These are phyloP conservation scores for Arctocebus calabarensis DNA, from an alignment of 2,797 vertebrate species.

Conservation along the genomic window DNA sequence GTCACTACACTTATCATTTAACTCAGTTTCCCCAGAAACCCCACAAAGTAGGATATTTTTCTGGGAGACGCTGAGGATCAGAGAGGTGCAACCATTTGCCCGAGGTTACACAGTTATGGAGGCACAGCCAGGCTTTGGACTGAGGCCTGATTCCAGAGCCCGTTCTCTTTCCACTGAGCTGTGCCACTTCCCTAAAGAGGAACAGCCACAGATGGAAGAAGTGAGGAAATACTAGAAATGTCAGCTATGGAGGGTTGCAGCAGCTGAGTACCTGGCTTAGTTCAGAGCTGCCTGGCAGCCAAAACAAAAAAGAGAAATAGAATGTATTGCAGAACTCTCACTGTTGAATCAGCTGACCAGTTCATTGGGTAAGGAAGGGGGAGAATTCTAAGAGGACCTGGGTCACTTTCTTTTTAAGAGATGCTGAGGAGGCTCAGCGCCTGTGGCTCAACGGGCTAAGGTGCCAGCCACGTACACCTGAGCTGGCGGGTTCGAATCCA, in stretches of 20 bases:
- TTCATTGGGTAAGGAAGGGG: background rate
- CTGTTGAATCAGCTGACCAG: background rate
- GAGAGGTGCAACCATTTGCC: background rate
- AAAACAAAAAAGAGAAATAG: conserved; percentile 26
- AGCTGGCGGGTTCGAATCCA: too few relatives aligned
- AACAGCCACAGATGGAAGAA: background rate
- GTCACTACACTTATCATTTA: background rate
- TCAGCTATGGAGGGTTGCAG: background rate
- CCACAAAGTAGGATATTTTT: background rate
- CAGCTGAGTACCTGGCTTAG: background rate
- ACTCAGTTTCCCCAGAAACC: background rate
- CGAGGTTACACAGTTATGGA: background rate
- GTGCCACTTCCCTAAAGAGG: background rate
- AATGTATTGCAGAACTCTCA: background rate
- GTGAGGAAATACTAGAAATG: background rate
- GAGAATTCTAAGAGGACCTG: background rate
- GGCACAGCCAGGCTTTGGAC: background rate
- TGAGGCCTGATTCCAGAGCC: background rate
- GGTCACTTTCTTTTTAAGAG: background rate
- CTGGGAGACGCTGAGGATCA: background rate
- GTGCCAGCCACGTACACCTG: too few relatives aligned
- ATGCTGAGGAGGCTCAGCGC: background rate
- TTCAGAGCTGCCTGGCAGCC: conserved; percentile 38
- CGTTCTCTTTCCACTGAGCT: background rate
- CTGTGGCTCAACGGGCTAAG: too few relatives aligned